These are phyloP conservation scores for Plectus sambesii DNA, from an alignment of 1,140 invertebrate species.

Conservation along the genomic window DNA sequence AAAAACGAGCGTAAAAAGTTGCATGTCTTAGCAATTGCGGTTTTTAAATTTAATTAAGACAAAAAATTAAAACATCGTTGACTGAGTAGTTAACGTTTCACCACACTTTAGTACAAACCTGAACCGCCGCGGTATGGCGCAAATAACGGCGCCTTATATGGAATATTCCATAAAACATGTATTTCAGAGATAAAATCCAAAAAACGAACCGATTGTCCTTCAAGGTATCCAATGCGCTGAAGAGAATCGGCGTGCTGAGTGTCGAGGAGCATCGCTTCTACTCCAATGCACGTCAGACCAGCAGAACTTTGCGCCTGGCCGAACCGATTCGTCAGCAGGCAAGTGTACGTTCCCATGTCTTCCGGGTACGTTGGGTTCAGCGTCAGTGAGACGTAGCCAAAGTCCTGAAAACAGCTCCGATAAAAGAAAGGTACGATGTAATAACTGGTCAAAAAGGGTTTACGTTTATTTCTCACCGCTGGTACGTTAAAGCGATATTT, in stretches of 20 bases:
- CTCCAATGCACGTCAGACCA: conserved; percentile 24
- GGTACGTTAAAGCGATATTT: background rate
- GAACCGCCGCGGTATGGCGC: too few species aligned
- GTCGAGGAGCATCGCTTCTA: conserved; percentile 27
- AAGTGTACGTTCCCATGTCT: conserved; percentile 79
- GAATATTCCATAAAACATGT: too few species aligned
- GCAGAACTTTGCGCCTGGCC: conserved; percentile 54
- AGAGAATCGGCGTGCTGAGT: conserved; percentile 37
- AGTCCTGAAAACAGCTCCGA: conserved; percentile 60
- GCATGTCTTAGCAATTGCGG: too few species aligned
- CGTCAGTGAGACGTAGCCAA: conserved; percentile 80
- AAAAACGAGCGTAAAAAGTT: too few species aligned
- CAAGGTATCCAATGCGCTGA: conserved; percentile 31
- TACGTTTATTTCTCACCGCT: conserved; percentile 7
- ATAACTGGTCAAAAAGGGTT: conserved; percentile 14
- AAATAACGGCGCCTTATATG: too few species aligned
- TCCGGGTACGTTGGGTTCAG: conserved; percentile 79
- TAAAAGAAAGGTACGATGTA: too few species aligned
- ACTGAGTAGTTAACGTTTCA: too few species aligned
- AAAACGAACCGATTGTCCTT: conserved; percentile 19
- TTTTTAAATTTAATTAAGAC: too few species aligned
- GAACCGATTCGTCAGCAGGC: conserved; percentile 68
- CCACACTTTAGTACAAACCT: too few species aligned
- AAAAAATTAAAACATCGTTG: too few species aligned
- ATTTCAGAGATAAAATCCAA: too few species aligned